A percentile compares a stretch with the other conserved stretches of the same genome.
Conservation (phyloP, 2,888 invertebrate species). For the Herminia tarsipennalis region DNA sequence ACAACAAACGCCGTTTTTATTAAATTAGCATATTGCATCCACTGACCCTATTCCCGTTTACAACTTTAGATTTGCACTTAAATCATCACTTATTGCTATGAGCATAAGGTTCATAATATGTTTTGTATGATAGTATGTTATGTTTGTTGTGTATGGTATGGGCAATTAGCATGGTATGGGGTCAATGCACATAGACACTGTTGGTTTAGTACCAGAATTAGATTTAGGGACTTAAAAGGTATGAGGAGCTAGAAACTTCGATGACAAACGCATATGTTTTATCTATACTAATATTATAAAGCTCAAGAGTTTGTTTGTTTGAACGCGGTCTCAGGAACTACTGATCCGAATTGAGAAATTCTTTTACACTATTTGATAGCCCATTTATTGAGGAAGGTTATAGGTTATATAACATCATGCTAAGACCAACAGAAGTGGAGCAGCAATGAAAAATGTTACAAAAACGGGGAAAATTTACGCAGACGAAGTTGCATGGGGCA, state of each 20-base stretch:
- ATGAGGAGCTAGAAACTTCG: background rate
- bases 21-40: slow-evolving; percentile 65
- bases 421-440: too few species aligned
- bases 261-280: too few species aligned
- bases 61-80: slow-evolving; percentile 10
- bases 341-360: too few species aligned
- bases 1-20: slow-evolving; percentile 52
- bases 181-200: slow-evolving; percentile 45
- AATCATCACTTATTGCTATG: background rate
- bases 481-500: too few species aligned
- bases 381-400: too few species aligned
- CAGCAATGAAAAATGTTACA: too few species aligned
- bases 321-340: too few species aligned
- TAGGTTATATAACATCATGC: too few species aligned
- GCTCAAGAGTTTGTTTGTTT: too few species aligned
- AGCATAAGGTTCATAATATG: slow-evolving; percentile 28
- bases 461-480: too few species aligned
- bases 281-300: too few species aligned
- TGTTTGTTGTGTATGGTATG: slow-evolving; percentile 15
- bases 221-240: slow-evolving; percentile 27
- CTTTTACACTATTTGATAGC: too few species aligned
- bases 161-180: slow-evolving; percentile 41
- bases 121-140: slow-evolving; percentile 1
- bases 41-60: slow-evolving; percentile 53
- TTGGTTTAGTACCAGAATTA: slow-evolving; percentile 25